Percentiles rank a stretch among this genome's conserved stretches.
Evolutionary conservation across 2,888 invertebrate genomes (phyloP).

Genomic region (Eupithecia tripunctaria): DNA sequence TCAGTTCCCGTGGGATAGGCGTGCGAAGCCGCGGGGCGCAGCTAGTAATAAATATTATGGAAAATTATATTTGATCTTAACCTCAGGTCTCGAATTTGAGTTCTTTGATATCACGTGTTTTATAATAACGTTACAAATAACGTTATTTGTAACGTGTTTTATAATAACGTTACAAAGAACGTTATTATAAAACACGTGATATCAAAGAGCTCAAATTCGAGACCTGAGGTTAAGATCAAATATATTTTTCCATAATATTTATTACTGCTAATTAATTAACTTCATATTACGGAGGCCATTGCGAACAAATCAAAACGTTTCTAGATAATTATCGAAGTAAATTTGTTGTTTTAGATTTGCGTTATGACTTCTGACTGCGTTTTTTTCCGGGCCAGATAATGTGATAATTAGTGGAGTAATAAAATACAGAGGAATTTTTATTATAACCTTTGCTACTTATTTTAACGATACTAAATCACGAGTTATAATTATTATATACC

Average conservation of each 20-base stretch:
- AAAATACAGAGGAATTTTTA: neutral
- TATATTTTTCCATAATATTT: neutral
- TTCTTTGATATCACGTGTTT: neutral
- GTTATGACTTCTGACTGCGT: neutral
- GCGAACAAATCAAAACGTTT: neutral
- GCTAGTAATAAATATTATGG: neutral
- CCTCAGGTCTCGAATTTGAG: neutral
- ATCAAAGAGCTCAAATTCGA: neutral
- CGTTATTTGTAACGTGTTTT: too few relatives aligned
- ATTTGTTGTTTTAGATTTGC: neutral
- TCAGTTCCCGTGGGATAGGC: too few relatives aligned
- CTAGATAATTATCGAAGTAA: neutral
- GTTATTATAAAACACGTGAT: too few relatives aligned
- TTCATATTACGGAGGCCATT: neutral
- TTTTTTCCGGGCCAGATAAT: neutral
- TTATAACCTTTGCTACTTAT: slow-evolving; percentile 6
- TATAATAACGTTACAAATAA: neutral
- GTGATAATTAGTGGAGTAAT: neutral
- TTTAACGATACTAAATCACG: neutral
- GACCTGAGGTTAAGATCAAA: neutral
- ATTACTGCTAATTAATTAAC: neutral
- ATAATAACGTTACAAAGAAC: too few relatives aligned
- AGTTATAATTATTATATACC: too few relatives aligned
- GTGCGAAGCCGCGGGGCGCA: too few relatives aligned
- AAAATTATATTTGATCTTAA: slow-evolving; percentile 1